A percentile compares a stretch with the other conserved stretches of the same genome.
Evolutionary conservation across 2,888 invertebrate genomes (phyloP).

Genomic region (Dryobotodes eremita): DNA sequence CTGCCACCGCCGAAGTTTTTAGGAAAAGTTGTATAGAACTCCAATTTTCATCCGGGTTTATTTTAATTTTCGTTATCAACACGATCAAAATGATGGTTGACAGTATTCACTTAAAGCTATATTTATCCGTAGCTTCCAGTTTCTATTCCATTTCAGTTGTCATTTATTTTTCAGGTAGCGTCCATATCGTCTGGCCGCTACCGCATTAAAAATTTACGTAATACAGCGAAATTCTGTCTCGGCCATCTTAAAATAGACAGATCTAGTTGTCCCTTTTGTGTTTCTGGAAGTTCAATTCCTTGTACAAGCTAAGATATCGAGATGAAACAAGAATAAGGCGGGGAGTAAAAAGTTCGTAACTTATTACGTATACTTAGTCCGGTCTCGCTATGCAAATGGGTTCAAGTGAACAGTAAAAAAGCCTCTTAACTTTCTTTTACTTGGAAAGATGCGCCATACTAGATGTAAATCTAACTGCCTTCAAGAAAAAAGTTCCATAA

Average conservation of each 20-base stretch:
- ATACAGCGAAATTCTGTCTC: no score
- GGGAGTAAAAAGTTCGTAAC: slow-evolving; percentile 8
- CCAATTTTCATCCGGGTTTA: slow-evolving; percentile 4
- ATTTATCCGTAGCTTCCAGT: no score
- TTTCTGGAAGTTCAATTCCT: no score
- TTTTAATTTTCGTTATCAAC: slow-evolving; percentile 45
- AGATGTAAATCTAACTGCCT: slow-evolving; percentile 33
- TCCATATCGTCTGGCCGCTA: slow-evolving; percentile 20
- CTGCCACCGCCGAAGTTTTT: slow-evolving; percentile 18
- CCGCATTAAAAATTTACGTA: slow-evolving; percentile 47
- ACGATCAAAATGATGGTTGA: slow-evolving; percentile 6
- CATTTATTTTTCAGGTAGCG: slow-evolving; percentile 50
- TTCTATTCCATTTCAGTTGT: slow-evolving; percentile 32
- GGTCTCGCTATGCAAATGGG: slow-evolving; percentile 46
- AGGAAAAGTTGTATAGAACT: slow-evolving; percentile 7
- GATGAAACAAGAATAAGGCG: no score
- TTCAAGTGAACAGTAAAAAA: slow-evolving; percentile 47
- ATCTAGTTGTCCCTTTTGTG: no score
- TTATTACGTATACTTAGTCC: slow-evolving; percentile 24
- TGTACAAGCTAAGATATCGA: no score
- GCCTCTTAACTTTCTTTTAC: slow-evolving; percentile 33
- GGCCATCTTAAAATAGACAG: no score
- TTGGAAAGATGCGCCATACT: slow-evolving; percentile 31
- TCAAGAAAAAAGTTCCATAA: slow-evolving; percentile 3
- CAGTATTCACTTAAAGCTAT: no score